These are phyloP conservation scores for Podarcis siculus DNA, from an alignment of 2,797 vertebrate species.

Conservation along the genomic window DNA sequence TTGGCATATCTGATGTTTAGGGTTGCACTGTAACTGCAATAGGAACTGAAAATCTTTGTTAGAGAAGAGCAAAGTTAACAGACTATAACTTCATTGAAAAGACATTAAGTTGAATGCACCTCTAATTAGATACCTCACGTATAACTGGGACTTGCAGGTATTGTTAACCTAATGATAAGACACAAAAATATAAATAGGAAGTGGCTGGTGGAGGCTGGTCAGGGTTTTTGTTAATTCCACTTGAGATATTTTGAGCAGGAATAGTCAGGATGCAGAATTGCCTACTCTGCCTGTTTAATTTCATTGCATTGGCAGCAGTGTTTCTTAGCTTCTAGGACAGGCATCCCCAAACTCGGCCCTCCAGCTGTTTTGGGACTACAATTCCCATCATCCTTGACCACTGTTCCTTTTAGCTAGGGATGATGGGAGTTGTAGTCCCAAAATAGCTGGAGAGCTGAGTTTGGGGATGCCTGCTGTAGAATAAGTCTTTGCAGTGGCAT, in stretches of 20 bases:
- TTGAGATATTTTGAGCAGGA: neutral
- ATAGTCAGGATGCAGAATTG: neutral
- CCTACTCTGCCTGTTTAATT: neutral
- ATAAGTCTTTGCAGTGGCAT: too few relatives aligned
- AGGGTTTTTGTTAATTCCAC: neutral
- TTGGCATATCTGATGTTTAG: too few relatives aligned
- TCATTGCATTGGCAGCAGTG: neutral
- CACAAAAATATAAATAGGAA: neutral
- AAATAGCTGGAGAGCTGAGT: too few relatives aligned
- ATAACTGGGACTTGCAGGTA: neutral
- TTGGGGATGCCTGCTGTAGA: too few relatives aligned
- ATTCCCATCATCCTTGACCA: too few relatives aligned
- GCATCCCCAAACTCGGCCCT: too few relatives aligned
- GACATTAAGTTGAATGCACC: neutral
- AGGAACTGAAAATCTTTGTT: accelerated
- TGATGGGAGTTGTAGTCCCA: too few relatives aligned
- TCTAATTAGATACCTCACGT: neutral
- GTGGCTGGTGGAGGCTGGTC: neutral
- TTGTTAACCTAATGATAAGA: neutral
- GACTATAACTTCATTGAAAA: neutral
- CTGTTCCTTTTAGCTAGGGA: too few relatives aligned
- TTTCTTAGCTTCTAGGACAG: neutral
- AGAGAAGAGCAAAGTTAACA: too few relatives aligned
- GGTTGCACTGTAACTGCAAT: neutral
- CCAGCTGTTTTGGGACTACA: too few relatives aligned